phyloP scores from a whole-genome alignment of 2,797 vertebrate genomes.

The Pantherophis vulpinus region DNA sequence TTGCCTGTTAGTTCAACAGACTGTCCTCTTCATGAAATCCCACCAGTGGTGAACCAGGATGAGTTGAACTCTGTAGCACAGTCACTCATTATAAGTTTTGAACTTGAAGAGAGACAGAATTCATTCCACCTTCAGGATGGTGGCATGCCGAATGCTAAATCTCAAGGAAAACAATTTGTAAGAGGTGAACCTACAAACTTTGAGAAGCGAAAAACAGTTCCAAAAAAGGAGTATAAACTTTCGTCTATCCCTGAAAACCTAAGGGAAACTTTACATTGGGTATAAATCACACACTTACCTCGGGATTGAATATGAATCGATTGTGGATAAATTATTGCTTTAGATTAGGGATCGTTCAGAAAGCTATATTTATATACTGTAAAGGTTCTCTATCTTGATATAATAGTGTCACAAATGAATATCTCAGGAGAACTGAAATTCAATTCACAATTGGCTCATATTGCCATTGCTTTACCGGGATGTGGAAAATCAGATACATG shows the following conservation, averaged over 20 bases:
- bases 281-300: neutral
- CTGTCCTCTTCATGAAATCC: neutral
- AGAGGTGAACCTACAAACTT: neutral
- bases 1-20: conserved; percentile 32
- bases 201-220: conserved; percentile 48
- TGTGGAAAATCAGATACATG: neutral
- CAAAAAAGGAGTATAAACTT: conserved; percentile 52
- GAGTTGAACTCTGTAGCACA: conserved; percentile 74
- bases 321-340: conserved; percentile 78
- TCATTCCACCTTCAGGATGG: conserved; percentile 16
- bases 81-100: conserved; percentile 70
- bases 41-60: conserved; percentile 33
- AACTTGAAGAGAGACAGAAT: conserved; percentile 49
- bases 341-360: neutral
- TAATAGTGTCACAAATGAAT: neutral
- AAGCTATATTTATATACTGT: neutral
- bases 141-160: conserved; percentile 31
- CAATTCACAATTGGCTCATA: neutral
- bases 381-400: neutral
- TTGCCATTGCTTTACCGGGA: neutral
- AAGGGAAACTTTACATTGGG: conserved; percentile 45
- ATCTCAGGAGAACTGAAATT: neutral
- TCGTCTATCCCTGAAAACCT: neutral
- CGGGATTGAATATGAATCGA: conserved; percentile 49
- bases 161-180: conserved; percentile 9